Evolutionary conservation across 2,113 vertebrate genomes (phyloP).

Genomic region (Salvelinus sp.): DNA sequence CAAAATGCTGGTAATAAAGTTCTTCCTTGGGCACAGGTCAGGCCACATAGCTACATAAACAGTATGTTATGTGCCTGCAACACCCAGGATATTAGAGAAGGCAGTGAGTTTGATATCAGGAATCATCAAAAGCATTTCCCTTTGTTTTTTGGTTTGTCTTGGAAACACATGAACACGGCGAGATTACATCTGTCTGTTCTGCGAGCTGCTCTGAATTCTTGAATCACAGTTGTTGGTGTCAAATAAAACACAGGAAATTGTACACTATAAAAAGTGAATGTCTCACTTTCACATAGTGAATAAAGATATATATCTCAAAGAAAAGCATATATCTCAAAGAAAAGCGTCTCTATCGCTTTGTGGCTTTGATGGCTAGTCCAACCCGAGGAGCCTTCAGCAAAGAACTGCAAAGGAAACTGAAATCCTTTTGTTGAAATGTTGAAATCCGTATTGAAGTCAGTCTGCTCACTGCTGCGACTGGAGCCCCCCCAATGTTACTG

Average conservation of each 20-base stretch:
- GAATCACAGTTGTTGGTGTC: constrained; percentile 65
- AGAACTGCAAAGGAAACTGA: constrained; percentile 21
- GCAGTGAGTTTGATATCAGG: constrained; percentile 69
- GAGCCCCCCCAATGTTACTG: constrained; percentile 39
- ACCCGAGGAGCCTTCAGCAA: constrained; percentile 33
- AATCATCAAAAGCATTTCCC: constrained; percentile 70
- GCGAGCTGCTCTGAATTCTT: constrained; percentile 71
- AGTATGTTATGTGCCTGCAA: constrained; percentile 44
- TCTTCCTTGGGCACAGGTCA: constrained; percentile 11
- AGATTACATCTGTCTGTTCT: constrained; percentile 45
- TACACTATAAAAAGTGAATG: constrained; percentile 47
- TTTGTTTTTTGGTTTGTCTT: constrained; percentile 52
- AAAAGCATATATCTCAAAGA: constrained; percentile 40
- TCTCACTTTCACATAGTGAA: constrained; percentile 56
- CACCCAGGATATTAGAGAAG: constrained; percentile 46
- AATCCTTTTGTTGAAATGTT: constrained; percentile 13
- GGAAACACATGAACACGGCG: constrained; percentile 59
- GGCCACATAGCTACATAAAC: constrained; percentile 19
- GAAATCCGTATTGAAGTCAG: constrained; percentile 27
- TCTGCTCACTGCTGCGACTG: constrained; percentile 37
- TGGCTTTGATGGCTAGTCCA: constrained; percentile 22
- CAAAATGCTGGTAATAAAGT: constrained; percentile 26
- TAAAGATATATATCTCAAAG: constrained; percentile 39
- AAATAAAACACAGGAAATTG: constrained; percentile 51
- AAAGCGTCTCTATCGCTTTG: constrained; percentile 33